Percentiles rank a stretch among this genome's conserved stretches.
phyloP scores from a whole-genome alignment of 2,113 vertebrate species.

The Aplodontia rufa region DNA sequence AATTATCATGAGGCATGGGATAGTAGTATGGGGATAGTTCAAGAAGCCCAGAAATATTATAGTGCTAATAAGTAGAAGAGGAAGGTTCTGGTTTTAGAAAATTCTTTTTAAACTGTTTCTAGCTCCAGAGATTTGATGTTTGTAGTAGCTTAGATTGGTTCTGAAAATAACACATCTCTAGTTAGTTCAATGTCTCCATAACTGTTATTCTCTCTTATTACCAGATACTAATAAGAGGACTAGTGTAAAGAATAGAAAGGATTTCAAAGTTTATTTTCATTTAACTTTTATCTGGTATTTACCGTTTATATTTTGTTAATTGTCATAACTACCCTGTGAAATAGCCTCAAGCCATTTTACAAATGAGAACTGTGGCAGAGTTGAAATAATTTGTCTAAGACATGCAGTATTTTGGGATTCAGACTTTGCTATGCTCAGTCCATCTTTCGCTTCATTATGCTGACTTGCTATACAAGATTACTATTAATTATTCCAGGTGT shows the following conservation, averaged over 20 bases:
- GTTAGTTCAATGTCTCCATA: not conserved
- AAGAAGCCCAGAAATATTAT: slow-evolving; percentile 10
- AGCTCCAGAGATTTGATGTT: not conserved
- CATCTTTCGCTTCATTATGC: not conserved
- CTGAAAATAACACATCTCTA: not conserved
- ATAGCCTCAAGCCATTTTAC: not conserved
- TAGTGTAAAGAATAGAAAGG: not conserved
- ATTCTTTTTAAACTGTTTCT: not conserved
- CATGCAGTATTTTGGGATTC: not conserved
- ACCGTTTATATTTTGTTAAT: not conserved
- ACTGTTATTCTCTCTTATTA: not conserved
- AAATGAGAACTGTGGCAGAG: not conserved
- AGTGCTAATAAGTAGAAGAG: not conserved
- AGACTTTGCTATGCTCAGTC: not conserved
- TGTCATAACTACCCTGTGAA: not conserved
- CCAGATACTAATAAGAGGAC: not conserved
- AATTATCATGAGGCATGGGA: not conserved
- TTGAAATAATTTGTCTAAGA: not conserved
- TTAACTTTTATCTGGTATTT: not conserved
- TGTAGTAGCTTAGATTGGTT: not conserved
- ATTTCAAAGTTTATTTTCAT: not conserved
- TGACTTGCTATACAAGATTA: not conserved
- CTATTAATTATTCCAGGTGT: not conserved
- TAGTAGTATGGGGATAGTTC: not conserved
- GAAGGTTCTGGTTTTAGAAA: slow-evolving; percentile 1